Conservation (phyloP, 1,140 invertebrate genomes). For the Lycorma delicatula region DNA sequence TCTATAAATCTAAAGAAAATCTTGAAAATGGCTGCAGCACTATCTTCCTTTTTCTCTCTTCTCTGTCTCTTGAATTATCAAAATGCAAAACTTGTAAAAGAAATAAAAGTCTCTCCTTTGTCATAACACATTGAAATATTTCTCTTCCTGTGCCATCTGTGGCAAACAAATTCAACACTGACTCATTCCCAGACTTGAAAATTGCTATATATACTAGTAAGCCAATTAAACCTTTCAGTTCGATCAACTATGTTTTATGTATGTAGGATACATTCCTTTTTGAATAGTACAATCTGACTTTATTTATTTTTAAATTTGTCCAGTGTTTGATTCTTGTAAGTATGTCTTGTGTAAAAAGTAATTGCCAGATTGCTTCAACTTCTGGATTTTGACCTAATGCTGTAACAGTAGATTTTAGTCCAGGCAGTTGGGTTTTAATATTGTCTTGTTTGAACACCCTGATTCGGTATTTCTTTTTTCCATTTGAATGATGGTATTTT, state of each 20-base stretch:
- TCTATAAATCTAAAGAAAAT: conserved; percentile 22
- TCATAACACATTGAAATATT: conserved; percentile 22
- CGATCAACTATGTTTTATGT: neutral
- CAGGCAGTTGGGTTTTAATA: neutral
- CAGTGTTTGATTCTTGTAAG: neutral
- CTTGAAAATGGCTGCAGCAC: neutral
- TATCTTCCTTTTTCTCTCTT: conserved; percentile 20
- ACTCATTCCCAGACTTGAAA: conserved; percentile 6
- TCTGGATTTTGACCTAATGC: conserved; percentile 1
- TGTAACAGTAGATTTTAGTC: neutral
- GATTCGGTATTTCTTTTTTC: conserved; percentile 22
- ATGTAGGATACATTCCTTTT: neutral
- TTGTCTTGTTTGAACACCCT: neutral
- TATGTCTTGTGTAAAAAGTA: conserved; percentile 1
- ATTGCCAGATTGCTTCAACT: neutral
- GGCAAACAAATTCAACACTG: conserved; percentile 6
- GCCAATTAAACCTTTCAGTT: neutral
- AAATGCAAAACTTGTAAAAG: conserved; percentile 21
- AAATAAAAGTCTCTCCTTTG: conserved; percentile 19
- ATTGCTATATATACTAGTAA: neutral
- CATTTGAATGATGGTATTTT: conserved; percentile 8
- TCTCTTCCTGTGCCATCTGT: conserved; percentile 24
- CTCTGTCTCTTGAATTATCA: conserved; percentile 21
- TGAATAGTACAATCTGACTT: neutral
- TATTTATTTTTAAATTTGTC: conserved; percentile 6